Evolutionary conservation across 2,113 vertebrate species (phyloP), one percentile per base, ranked within the genome.

Genomic region (Acrocephalus arundinaceus): DNA sequence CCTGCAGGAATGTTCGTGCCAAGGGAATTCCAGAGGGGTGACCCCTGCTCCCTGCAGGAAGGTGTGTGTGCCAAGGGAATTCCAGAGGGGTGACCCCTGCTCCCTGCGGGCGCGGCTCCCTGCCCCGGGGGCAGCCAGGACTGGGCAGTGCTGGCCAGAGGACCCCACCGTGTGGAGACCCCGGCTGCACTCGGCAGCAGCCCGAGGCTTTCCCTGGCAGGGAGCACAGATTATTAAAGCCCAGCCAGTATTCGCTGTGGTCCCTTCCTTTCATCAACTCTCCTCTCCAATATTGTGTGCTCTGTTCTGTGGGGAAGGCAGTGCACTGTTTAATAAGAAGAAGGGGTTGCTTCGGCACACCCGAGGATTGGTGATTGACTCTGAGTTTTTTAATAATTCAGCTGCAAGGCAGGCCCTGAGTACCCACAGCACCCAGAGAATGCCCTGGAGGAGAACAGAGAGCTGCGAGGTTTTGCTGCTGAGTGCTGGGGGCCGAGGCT

Each of bases 351-450:
- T 58, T 52, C 0, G 0, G 52, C 31, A 74, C 96, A 70, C 73
- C 49, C 4, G 84, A 41, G 95, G 21, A 75, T 25, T 83, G 37
- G 41, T 92, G 94, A 94, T 93, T 94, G 94, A 95, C 93, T 95
- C 78, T 31, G 48, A 25, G 71, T 83, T 89, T 79, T 92, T 92
- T 83, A 97, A 92, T 96, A 93, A 93, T 75, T 91, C 90, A 93
- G 49, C 80, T 79, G 73, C 58, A 59, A 75, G 72, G 68, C 25
- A 73, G 75, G 73, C 54, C 63, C 13, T n/a, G 43, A 17, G 52
- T 37, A 90, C 77, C 54, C 63, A 51, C 48, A 92, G 85, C 37
- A 74, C 65, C 62, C 59, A 57, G 37, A 81, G 73, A 82, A 67
- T 5, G 20, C 52, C 76, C 89, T 17, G 45, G 76, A 85, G 93